Base-by-base conservation (phyloP, 2,888 invertebrate species). In the Hyposoter dolosus region DNA sequence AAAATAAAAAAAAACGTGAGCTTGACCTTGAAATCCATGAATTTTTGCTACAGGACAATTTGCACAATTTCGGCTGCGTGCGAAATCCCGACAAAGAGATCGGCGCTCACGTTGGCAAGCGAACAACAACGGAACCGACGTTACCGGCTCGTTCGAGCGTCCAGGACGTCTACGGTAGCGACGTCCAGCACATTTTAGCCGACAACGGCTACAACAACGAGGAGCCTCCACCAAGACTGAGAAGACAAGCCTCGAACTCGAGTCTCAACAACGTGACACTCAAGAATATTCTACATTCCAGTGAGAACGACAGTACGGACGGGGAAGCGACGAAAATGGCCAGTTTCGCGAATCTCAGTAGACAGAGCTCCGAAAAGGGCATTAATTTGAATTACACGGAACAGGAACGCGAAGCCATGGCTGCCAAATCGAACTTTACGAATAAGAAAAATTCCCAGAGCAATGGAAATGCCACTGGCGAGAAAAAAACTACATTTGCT, bases 11-110 rank as follows among this genome's bases (percentile, higher is more conserved):
- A 40, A 40, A 40, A 10, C 40, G 40, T 9, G 40, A 40, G 9
- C 1, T 40, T 40, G 40, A 40, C 40, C 9, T 40, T 10, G 40
- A 40, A 40, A 40, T 40, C 40, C 1, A 1, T 7, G 40, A 40
- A 9, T 7, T 74, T 35, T 80, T 81, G 50, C 80, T 83, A 2
- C 86, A 94, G 93, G 98, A 98, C 94, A 96, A 98, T 90, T 94
- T 98, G 90, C 97, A 98, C 95, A 97, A 97, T 93, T 96, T 98
- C 66, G 98, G 98, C 0, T 88, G 88, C 71, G 76, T 86, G n/a
- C 95, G 97, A 84, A 97, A 97, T 94, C 97, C 97, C 0, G 98
- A 98, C 94, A 97, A 97, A 94, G 97, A 97, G 91, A 94, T 95
- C 3, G 92, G 92, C 19, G 91, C 90, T 19, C 94, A 94, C 75